Percentiles rank a stretch among this genome's conserved stretches.
These are phyloP conservation scores for Rafetus swinhoei DNA, from an alignment of 2,113 vertebrate species.

Conservation along the genomic window DNA sequence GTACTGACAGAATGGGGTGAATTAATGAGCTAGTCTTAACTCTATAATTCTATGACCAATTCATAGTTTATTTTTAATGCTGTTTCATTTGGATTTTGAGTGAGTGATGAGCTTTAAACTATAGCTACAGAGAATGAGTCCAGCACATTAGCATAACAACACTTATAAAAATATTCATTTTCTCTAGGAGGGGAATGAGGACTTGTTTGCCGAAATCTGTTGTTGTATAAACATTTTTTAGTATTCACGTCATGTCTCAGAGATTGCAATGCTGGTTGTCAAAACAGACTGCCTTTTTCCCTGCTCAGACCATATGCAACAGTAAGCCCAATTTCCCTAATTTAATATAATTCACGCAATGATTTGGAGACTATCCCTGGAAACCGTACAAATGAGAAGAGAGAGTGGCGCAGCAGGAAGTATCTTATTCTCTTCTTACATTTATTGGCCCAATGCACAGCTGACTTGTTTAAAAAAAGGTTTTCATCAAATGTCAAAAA, in stretches of 20 bases:
- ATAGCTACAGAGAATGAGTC: not conserved
- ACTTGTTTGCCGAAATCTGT: slow-evolving; percentile 72
- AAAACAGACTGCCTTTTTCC: slow-evolving; percentile 66
- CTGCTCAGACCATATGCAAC: slow-evolving; percentile 59
- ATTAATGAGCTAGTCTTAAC: not conserved
- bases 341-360: slow-evolving; percentile 46
- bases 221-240: slow-evolving; percentile 73
- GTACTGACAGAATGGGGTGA: not conserved
- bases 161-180: slow-evolving; percentile 53
- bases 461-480: slow-evolving; percentile 60
- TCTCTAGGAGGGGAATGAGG: slow-evolving; percentile 58
- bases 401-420: slow-evolving; percentile 31
- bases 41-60: not conserved
- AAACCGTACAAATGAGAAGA: slow-evolving; percentile 60
- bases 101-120: not conserved
- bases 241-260: slow-evolving; percentile 67
- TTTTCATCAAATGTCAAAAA: slow-evolving; percentile 49
- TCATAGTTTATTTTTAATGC: not conserved
- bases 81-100: not conserved
- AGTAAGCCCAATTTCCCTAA: slow-evolving; percentile 54
- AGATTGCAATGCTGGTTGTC: slow-evolving; percentile 66
- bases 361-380: slow-evolving; percentile 57
- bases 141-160: not conserved
- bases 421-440: not conserved
- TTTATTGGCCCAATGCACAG: slow-evolving; percentile 61